Evolutionary conservation across 2,797 vertebrate genomes (phyloP).

Genomic region (Cichlasoma orientale): DNA sequence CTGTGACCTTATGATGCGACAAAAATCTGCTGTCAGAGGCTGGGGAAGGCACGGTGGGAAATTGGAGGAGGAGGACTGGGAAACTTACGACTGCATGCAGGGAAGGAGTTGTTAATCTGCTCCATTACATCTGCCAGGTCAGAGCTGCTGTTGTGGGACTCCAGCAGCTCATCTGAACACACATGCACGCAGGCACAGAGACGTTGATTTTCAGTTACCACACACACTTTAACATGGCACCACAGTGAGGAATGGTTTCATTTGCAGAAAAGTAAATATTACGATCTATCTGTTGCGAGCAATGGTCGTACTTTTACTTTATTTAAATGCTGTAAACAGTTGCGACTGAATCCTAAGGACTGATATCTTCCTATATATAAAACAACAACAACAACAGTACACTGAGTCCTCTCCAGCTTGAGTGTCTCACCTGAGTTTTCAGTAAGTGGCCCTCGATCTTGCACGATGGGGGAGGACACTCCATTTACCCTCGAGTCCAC

Average conservation of each 20-base stretch:
- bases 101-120: conserved; percentile 96
- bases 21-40: conserved; percentile 37
- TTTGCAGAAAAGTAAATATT: neutral
- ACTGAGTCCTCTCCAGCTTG: neutral
- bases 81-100: conserved; percentile 93
- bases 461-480: conserved; percentile 84
- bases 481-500: conserved; percentile 88
- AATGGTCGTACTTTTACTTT: neutral
- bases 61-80: neutral
- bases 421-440: conserved; percentile 86
- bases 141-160: conserved; percentile 87
- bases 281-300: neutral
- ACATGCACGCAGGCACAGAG: conserved; percentile 47
- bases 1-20: conserved; percentile 16
- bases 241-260: conserved; percentile 12
- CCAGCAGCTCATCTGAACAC: conserved; percentile 87
- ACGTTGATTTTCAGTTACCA: conserved; percentile 30
- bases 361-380: neutral
- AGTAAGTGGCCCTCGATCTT: conserved; percentile 80
- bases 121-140: conserved; percentile 97
- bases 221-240: neutral
- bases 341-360: neutral
- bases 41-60: conserved; percentile 8
- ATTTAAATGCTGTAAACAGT: too few relatives aligned
- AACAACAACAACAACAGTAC: neutral